Conservation (phyloP, 2,797 vertebrate species). For the Pempheris klunzingeri region DNA sequence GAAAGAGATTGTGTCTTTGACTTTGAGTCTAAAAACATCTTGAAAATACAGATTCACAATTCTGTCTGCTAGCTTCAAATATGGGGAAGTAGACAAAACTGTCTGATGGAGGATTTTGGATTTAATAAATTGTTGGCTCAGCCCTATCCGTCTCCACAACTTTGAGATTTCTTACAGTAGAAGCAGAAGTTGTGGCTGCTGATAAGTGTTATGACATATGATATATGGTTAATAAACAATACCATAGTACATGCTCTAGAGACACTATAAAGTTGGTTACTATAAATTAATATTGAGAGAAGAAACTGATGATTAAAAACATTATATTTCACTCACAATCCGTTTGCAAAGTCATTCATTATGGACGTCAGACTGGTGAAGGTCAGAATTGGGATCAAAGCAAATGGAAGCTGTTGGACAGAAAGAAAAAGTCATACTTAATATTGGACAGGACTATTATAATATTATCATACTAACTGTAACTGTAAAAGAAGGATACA, state of each 20-base stretch:
- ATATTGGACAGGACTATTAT: neutral
- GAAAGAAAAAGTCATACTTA: slow-evolving; percentile 26
- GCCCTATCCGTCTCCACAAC: neutral
- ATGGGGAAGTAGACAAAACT: neutral
- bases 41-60: neutral
- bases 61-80: neutral
- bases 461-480: too few species aligned
- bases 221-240: neutral
- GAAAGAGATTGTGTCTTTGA: neutral
- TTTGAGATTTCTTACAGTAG: neutral
- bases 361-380: slow-evolving; percentile 92
- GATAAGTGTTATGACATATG: neutral
- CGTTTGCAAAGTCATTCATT: slow-evolving; percentile 94
- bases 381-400: slow-evolving; percentile 94
- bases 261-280: neutral
- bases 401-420: slow-evolving; percentile 91
- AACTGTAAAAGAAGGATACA: neutral
- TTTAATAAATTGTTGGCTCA: neutral
- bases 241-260: neutral
- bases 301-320: neutral
- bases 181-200: neutral
- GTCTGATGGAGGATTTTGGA: neutral
- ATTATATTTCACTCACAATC: slow-evolving; percentile 87
- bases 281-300: neutral
- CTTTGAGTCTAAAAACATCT: slow-evolving; percentile 5